A percentile compares a stretch with the other conserved stretches of the same genome.
Conservation (phyloP, 2,797 vertebrate species). For the Chaetodon trifasciatus region DNA sequence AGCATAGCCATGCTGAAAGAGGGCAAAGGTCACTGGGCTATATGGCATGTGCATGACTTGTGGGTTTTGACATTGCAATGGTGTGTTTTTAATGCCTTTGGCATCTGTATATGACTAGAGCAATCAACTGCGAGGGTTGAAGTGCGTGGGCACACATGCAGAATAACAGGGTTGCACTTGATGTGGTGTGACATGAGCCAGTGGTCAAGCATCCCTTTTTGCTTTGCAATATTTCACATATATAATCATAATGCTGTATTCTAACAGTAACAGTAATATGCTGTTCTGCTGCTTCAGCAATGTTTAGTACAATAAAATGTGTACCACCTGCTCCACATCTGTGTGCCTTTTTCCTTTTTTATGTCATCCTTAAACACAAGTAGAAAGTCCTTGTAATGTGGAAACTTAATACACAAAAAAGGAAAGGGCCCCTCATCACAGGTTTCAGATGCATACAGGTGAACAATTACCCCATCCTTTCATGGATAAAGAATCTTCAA, state of each 20-base stretch:
- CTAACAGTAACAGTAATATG: background rate
- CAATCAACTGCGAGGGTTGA: conserved; percentile 1
- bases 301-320: background rate
- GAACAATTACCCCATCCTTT: background rate
- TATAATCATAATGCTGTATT: conserved; percentile 1
- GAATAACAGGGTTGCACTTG: conserved; percentile 29
- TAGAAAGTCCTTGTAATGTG: background rate
- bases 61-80: conserved; percentile 26
- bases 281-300: background rate
- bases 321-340: too few species aligned
- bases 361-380: background rate
- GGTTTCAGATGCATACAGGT: background rate
- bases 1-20: conserved; percentile 1
- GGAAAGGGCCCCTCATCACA: background rate
- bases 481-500: background rate
- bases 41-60: background rate
- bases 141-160: conserved; percentile 39
- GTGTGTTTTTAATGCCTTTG: conserved; percentile 10
- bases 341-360: conserved; percentile 3
- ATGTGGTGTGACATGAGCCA: conserved; percentile 40
- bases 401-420: background rate
- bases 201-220: conserved; percentile 17
- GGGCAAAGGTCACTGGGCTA: conserved; percentile 10
- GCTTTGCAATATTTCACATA: conserved; percentile 4
- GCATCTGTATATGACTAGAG: conserved; percentile 19